Conservation (phyloP, 2,888 invertebrate species). For the Microctonus aethiopoides region DNA sequence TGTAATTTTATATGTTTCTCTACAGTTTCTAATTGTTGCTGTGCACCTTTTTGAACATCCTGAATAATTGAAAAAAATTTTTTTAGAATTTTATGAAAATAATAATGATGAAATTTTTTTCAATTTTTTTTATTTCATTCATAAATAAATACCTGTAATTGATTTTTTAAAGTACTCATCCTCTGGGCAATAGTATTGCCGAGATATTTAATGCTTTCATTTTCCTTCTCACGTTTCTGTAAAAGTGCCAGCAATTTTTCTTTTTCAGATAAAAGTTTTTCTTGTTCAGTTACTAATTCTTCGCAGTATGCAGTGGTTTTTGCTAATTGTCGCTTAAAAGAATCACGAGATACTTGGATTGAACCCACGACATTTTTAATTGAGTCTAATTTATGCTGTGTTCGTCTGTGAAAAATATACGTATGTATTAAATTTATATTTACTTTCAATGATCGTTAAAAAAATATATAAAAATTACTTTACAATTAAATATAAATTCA, state of each 20-base stretch:
- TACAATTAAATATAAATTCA: not conserved
- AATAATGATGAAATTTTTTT: not conserved
- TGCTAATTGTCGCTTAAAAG: conserved; percentile 69
- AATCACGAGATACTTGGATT: conserved; percentile 68
- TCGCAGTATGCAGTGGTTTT: conserved; percentile 70
- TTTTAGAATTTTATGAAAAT: not conserved
- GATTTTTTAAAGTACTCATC: conserved; percentile 68
- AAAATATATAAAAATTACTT: not conserved
- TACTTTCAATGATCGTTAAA: not conserved
- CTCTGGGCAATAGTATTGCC: conserved; percentile 69
- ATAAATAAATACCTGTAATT: conserved; percentile 66
- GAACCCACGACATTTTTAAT: conserved; percentile 67
- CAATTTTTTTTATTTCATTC: not conserved
- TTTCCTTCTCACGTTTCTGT: conserved; percentile 57
- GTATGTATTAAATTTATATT: conserved; percentile 10
- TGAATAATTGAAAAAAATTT: conserved; percentile 48
- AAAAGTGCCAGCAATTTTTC: conserved; percentile 51
- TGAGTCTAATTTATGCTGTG: conserved; percentile 67
- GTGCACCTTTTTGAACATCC: conserved; percentile 70
- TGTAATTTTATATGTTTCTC: conserved; percentile 69
- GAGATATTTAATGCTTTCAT: conserved; percentile 56
- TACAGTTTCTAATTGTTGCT: conserved; percentile 69
- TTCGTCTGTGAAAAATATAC: too few species aligned
- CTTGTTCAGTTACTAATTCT: conserved; percentile 70
- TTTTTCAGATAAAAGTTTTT: conserved; percentile 66